Conservation (phyloP, 2,888 invertebrate genomes). For the Pterostichus niger region DNA sequence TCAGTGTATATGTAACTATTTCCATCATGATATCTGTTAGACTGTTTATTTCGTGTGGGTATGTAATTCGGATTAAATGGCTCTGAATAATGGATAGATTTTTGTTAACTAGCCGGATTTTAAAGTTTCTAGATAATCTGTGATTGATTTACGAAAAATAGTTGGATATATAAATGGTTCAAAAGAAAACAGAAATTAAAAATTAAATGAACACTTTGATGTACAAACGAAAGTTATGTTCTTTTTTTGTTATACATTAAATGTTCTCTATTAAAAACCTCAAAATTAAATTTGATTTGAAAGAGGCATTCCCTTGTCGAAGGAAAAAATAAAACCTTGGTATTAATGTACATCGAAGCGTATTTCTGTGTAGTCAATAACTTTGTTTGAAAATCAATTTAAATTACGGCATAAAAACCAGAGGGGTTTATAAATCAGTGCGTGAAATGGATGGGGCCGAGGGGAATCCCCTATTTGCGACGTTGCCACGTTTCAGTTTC, state of each 20-base stretch:
- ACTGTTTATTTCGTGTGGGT: too few species aligned
- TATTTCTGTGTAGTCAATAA: slow-evolving; percentile 60
- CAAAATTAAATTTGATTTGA: slow-evolving; percentile 25
- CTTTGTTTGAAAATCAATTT: slow-evolving; percentile 66
- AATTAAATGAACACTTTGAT: too few species aligned
- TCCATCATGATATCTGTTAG: too few species aligned
- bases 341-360: slow-evolving; percentile 44
- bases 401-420: slow-evolving; percentile 65
- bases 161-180: too few species aligned
- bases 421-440: slow-evolving; percentile 64
- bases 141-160: too few species aligned
- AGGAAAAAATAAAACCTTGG: slow-evolving; percentile 4
- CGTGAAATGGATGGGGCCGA: slow-evolving; percentile 56
- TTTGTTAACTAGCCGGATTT: too few species aligned
- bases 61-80: too few species aligned
- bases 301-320: neutral
- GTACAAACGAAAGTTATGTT: too few species aligned
- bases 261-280: neutral
- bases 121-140: too few species aligned
- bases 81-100: too few species aligned
- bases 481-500: slow-evolving; percentile 53
- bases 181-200: too few species aligned
- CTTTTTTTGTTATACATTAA: neutral
- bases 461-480: slow-evolving; percentile 53
- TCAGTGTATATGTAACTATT: too few species aligned